Evolutionary conservation across 2,888 invertebrate species (phyloP), one percentile per base, ranked within the genome.

Genomic region (Stenodera caucasica): DNA sequence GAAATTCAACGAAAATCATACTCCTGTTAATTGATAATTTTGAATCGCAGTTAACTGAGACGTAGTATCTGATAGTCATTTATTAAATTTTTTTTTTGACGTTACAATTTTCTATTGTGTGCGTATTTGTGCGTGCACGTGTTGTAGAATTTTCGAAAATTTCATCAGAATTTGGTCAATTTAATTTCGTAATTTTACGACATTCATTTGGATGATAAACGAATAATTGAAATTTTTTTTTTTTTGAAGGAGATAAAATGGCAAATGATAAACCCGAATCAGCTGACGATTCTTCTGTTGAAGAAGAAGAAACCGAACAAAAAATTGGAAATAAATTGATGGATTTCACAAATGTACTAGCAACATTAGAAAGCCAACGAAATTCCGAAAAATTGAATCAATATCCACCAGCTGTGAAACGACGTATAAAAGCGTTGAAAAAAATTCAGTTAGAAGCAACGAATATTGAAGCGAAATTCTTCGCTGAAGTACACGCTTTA

Each of bases 381-480:
- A 84, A 85, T 75, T 82, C 84, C 18, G 86, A 87, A 73, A 83
- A 84, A 71, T 73, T 88, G 70, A 86, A 87, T 51, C 79, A 86
- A 53, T 82, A 91, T 64, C 92, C 93, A 33, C 86, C 88, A 52
- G 82, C 86, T 52, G 91, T 96, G 35, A 92, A 92, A 78, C 83
- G 91, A 72, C 84, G 94, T 78, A 84, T 96, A 68, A 90, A 92
- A 75, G 91, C 93, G 0, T 82, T 97, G 58, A 94, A 96, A 77
- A 90, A 92, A 67, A 80, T 96, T 1, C 96, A 97, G 80, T 83
- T 92, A 72, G 88, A 92, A 72, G 88, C 90, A 52, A 91, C 92
- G 6, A 88, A 93, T 74, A 85, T 96, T 58, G 97, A 98, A 81
- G 90, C 94, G 0, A 89, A 94, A 76, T 96, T 98, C 82, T 98